Evolutionary conservation across 2,888 invertebrate species (phyloP).

Genomic region (Drosophila meridionalis): DNA sequence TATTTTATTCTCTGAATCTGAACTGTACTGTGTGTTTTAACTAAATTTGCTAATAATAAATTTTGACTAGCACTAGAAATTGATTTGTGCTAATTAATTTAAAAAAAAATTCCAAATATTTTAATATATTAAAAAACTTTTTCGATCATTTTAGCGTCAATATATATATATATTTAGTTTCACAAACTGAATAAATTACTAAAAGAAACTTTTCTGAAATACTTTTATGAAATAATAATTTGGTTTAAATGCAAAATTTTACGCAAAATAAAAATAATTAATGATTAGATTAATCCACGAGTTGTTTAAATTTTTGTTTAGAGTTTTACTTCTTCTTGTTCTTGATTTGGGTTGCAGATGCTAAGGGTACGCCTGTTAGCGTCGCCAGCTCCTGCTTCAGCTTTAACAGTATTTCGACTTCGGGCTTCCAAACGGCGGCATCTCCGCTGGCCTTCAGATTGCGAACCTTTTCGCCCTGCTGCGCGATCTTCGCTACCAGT

Average conservation of each 20-base stretch:
- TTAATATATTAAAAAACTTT: background rate
- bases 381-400: constrained; percentile 89
- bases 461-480: constrained; percentile 91
- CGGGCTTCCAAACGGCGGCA: constrained; percentile 91
- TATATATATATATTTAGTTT: constrained; percentile 40
- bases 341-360: constrained; percentile 69
- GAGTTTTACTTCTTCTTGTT: constrained; percentile 81
- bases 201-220: constrained; percentile 47
- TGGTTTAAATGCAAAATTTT: constrained; percentile 55
- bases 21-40: too few species aligned
- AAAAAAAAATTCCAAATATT: background rate
- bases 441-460: constrained; percentile 90
- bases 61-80: background rate
- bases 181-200: constrained; percentile 72
- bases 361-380: constrained; percentile 73
- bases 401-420: constrained; percentile 89
- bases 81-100: background rate
- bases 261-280: constrained; percentile 43
- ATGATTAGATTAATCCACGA: constrained; percentile 48
- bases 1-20: background rate
- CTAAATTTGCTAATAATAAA: background rate
- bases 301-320: constrained; percentile 35
- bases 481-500: constrained; percentile 87
- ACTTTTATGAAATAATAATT: constrained; percentile 60
- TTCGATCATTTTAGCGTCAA: constrained; percentile 41